Conservation (phyloP, 2,888 invertebrate species). For the Agonopterix heracliana region DNA sequence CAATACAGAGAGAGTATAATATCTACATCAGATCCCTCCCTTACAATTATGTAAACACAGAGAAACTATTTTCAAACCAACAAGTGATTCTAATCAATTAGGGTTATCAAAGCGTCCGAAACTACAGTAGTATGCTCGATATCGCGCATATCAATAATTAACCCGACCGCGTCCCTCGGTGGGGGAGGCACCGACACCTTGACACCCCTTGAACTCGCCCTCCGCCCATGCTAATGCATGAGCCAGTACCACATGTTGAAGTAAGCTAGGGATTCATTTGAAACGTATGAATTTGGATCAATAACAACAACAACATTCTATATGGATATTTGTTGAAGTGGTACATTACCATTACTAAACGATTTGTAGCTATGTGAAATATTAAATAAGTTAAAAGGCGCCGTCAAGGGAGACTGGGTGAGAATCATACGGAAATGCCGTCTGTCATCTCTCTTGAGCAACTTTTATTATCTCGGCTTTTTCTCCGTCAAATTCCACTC, state of each 20-base stretch:
- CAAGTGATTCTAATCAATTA: slow-evolving; percentile 4
- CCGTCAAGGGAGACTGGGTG: too few relatives aligned
- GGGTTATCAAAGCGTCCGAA: slow-evolving; percentile 2
- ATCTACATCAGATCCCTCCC: too few relatives aligned
- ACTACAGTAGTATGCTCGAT: slow-evolving; percentile 17
- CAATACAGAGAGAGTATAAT: too few relatives aligned
- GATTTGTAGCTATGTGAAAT: too few relatives aligned
- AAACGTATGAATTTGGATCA: neutral
- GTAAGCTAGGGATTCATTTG: slow-evolving; percentile 1
- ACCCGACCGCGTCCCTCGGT: slow-evolving; percentile 21
- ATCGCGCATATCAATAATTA: slow-evolving; percentile 39
- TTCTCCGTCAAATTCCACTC: too few relatives aligned
- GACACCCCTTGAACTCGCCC: slow-evolving; percentile 41
- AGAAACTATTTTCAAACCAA: neutral
- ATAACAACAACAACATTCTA: too few relatives aligned
- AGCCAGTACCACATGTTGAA: slow-evolving; percentile 11
- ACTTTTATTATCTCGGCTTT: too few relatives aligned
- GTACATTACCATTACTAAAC: too few relatives aligned
- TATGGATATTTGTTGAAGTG: too few relatives aligned
- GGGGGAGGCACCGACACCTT: slow-evolving; percentile 30
- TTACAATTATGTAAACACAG: neutral
- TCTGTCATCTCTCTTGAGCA: too few relatives aligned
- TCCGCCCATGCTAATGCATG: slow-evolving; percentile 9
- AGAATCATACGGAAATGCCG: too few relatives aligned
- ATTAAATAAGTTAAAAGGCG: too few relatives aligned